Percentiles rank a stretch among this genome's conserved stretches.
These are phyloP conservation scores for Cyprinodon brontotheroides DNA, from an alignment of 2,113 vertebrate species.

Conservation along the genomic window DNA sequence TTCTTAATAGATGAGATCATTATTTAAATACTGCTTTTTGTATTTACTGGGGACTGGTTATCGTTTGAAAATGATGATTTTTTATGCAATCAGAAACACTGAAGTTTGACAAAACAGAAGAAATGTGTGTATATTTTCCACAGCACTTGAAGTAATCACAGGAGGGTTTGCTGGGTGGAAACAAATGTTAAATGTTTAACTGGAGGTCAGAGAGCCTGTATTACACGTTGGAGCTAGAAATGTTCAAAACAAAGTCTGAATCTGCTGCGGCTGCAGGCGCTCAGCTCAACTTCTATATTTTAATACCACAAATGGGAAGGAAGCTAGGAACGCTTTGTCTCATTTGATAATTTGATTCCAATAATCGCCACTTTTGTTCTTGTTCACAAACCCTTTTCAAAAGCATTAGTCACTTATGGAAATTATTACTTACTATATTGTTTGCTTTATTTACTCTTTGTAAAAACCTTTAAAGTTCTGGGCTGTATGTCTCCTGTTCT, in stretches of 20 bases:
- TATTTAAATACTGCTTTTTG: neutral
- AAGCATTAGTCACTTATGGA: slow-evolving; percentile 42
- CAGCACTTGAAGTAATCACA: no score
- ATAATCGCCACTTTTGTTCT: slow-evolving; percentile 44
- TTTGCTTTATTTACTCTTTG: slow-evolving; percentile 11
- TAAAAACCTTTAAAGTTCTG: slow-evolving; percentile 25
- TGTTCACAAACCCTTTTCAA: slow-evolving; percentile 34
- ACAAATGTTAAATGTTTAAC: slow-evolving; percentile 50
- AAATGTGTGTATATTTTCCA: neutral
- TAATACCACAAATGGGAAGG: slow-evolving; percentile 63
- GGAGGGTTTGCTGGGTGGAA: slow-evolving; percentile 21
- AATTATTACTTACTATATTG: slow-evolving; percentile 34
- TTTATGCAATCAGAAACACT: neutral
- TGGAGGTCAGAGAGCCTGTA: slow-evolving; percentile 54
- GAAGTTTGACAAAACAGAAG: neutral
- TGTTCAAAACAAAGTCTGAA: slow-evolving; percentile 69
- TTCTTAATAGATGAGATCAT: neutral
- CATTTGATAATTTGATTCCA: slow-evolving; percentile 37
- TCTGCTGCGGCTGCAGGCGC: slow-evolving; percentile 52
- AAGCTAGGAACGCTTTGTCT: slow-evolving; percentile 42
- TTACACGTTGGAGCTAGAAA: slow-evolving; percentile 60
- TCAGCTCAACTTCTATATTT: slow-evolving; percentile 56
- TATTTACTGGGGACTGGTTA: neutral
- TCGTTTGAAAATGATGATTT: neutral
- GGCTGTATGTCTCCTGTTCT: slow-evolving; percentile 27